These are phyloP conservation scores for Callipepla squamata DNA, from an alignment of 2,113 vertebrate species.

Conservation along the genomic window DNA sequence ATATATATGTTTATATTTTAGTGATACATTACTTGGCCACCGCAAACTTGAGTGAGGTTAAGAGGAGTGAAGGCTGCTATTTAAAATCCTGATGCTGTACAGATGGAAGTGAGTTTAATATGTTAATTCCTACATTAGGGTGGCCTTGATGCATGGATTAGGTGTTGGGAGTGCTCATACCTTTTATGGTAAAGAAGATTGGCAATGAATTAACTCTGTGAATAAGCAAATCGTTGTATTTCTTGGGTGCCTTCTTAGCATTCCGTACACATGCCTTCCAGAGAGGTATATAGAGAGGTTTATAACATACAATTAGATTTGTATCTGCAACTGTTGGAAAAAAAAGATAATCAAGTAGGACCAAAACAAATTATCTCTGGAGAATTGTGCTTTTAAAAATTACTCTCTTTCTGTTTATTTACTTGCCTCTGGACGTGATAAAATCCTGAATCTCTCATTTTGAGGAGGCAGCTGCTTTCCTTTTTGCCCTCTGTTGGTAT, in stretches of 20 bases:
- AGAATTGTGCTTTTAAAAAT: neutral
- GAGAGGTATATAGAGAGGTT: neutral
- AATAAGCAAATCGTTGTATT: neutral
- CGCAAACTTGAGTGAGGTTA: neutral
- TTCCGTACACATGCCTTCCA: fast-evolving
- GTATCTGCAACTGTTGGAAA: neutral
- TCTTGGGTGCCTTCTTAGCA: neutral
- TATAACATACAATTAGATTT: neutral
- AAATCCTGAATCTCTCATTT: neutral
- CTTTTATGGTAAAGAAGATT: neutral
- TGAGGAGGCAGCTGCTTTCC: slow-evolving; percentile 19
- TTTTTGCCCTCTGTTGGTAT: slow-evolving; percentile 68
- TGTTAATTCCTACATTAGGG: neutral
- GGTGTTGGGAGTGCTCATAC: neutral
- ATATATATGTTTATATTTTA: neutral
- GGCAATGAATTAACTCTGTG: neutral
- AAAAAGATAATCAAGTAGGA: neutral
- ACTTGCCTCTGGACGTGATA: neutral
- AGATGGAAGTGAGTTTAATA: neutral
- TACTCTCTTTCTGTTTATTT: neutral
- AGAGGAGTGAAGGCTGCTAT: neutral
- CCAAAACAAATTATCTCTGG: neutral
- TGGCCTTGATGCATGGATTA: neutral
- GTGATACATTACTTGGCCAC: slow-evolving; percentile 3
- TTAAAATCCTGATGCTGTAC: neutral